phyloP scores from a whole-genome alignment of 1,140 invertebrate genomes.

The Drosophila bocqueti region DNA sequence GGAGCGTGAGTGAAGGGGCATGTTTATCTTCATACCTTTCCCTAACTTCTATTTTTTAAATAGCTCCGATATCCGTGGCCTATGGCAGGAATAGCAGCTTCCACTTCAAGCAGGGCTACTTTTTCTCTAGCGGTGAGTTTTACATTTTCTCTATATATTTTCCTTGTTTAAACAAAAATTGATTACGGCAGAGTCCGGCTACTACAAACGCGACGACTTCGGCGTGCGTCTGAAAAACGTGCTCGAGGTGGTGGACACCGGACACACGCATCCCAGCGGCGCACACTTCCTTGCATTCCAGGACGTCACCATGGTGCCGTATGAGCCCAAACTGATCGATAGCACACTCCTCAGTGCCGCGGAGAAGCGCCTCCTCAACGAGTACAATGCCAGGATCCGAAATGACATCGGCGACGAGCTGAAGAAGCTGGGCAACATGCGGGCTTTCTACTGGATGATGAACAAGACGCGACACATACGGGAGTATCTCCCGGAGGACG shows the following conservation, averaged over 20 bases:
- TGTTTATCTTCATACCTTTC: not conserved
- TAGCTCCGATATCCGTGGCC: conserved; percentile 90
- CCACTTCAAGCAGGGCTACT: conserved; percentile 92
- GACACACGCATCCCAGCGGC: conserved; percentile 84
- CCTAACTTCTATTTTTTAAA: conserved; percentile 52
- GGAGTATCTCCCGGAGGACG: conserved; percentile 85
- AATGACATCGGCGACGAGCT: conserved; percentile 90
- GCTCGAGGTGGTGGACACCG: conserved; percentile 91
- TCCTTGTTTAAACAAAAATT: not conserved
- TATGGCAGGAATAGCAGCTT: conserved; percentile 86
- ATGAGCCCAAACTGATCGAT: conserved; percentile 96
- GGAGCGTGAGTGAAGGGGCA: conserved; percentile 59
- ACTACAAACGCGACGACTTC: conserved; percentile 93
- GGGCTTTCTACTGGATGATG: conserved; percentile 93
- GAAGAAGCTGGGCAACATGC: conserved; percentile 88
- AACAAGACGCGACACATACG: conserved; percentile 90
- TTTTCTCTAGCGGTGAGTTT: conserved; percentile 91
- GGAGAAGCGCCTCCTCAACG: conserved; percentile 91
- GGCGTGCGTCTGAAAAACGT: conserved; percentile 97
- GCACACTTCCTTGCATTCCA: conserved; percentile 90
- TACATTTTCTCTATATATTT: not conserved
- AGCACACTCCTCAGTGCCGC: conserved; percentile 90
- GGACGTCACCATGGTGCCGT: conserved; percentile 95
- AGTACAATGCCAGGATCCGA: conserved; percentile 91
- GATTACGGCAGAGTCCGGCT: conserved; percentile 89